Conservation (phyloP, 2,888 invertebrate species). For the Exocentrus adspersus region DNA sequence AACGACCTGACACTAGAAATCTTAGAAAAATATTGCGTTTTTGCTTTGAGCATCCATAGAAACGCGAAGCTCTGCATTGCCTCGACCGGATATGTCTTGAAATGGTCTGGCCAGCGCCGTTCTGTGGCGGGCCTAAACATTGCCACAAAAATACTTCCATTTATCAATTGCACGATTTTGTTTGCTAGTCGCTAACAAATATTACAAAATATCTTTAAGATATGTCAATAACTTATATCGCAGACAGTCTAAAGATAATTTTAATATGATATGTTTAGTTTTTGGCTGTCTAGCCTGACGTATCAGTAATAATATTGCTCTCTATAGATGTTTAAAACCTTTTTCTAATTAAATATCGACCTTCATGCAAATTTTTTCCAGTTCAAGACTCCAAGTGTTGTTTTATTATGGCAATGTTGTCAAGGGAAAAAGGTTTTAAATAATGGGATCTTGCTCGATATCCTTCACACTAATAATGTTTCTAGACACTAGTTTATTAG, state of each 20-base stretch:
- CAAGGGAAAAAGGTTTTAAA: constrained; percentile 21
- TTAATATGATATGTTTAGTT: constrained; percentile 48
- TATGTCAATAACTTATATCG: constrained; percentile 50
- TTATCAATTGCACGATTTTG: constrained; percentile 52
- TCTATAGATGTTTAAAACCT: constrained; percentile 19
- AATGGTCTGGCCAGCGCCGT: constrained; percentile 62
- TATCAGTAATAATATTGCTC: constrained; percentile 38
- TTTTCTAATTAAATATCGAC: constrained; percentile 24
- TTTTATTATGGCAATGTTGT: constrained; percentile 22
- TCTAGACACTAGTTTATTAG: constrained; percentile 50
- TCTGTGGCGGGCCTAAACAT: constrained; percentile 55
- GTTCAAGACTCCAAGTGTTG: background rate
- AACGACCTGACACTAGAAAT: constrained; percentile 63
- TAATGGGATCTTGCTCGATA: constrained; percentile 2
- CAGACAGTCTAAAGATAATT: constrained; percentile 45
- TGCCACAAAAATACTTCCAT: constrained; percentile 59
- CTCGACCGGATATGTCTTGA: constrained; percentile 63
- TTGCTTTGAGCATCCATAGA: constrained; percentile 55
- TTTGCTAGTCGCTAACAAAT: constrained; percentile 27
- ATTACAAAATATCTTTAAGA: constrained; percentile 41
- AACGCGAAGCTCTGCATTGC: constrained; percentile 58
- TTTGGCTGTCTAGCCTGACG: constrained; percentile 24
- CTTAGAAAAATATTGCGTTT: constrained; percentile 61
- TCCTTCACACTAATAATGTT: constrained; percentile 16
- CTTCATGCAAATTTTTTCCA: constrained; percentile 31